phyloP scores from a whole-genome alignment of 2,113 vertebrate genomes.

The Morone saxatilis region DNA sequence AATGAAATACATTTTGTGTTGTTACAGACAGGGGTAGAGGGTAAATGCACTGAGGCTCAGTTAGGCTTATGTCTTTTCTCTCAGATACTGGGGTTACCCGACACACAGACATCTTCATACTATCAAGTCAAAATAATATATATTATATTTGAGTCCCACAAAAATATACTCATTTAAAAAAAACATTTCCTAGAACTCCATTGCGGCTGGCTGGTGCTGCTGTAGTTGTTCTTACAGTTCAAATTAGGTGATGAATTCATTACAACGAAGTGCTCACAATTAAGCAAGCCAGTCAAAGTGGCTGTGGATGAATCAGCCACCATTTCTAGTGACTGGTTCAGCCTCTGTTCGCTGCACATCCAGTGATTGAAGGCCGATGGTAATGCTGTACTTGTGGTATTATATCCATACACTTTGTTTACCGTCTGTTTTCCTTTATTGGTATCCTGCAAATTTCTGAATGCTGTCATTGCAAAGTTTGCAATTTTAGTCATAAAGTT shows the following conservation, averaged over 20 bases:
- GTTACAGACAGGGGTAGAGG: neutral
- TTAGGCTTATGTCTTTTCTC: neutral
- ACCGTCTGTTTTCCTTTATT: neutral
- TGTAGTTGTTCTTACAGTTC: neutral
- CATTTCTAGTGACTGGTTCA: neutral
- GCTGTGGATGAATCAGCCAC: neutral
- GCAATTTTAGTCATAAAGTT: slow-evolving; percentile 10
- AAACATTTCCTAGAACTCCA: neutral
- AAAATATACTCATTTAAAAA: neutral
- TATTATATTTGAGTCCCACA: neutral
- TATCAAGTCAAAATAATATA: neutral
- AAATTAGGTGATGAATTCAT: neutral
- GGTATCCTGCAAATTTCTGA: neutral
- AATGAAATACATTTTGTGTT: slow-evolving; percentile 30
- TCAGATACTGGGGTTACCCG: neutral
- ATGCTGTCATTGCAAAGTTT: slow-evolving; percentile 31
- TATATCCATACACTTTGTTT: neutral
- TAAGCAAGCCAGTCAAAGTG: neutral
- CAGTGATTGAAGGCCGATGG: neutral
- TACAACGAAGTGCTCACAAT: neutral
- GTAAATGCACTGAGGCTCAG: neutral
- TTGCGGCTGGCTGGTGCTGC: neutral
- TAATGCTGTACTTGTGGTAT: neutral
- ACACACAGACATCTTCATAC: neutral
- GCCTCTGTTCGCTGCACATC: neutral